Evolutionary conservation across 2,113 vertebrate species (phyloP).

Genomic region (Enhydra lutris): DNA sequence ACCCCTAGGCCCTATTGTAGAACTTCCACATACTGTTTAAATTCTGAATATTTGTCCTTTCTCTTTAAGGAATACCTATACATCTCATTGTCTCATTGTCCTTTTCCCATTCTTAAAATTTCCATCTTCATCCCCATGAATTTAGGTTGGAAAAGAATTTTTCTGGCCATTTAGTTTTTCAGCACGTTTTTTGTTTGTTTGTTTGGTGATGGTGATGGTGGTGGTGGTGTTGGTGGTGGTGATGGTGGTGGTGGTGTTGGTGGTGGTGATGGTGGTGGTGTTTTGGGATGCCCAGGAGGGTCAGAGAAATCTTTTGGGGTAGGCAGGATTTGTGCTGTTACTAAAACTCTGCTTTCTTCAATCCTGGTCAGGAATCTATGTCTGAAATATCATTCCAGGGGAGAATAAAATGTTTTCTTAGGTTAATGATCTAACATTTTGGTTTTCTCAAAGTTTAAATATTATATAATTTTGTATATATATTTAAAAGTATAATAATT

Average conservation of each 20-base stretch:
- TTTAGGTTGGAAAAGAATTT: neutral
- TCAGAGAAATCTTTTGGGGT: neutral
- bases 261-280: neutral
- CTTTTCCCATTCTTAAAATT: neutral
- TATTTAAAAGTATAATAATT: conserved; percentile 15
- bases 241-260: too few relatives aligned
- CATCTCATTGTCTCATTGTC: neutral
- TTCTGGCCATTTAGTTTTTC: neutral
- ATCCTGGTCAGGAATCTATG: neutral
- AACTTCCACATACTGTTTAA: neutral
- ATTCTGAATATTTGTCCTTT: neutral
- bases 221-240: too few relatives aligned
- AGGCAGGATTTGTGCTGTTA: neutral
- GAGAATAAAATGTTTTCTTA: neutral
- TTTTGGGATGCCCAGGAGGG: neutral
- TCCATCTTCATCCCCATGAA: neutral
- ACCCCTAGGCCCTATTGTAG: neutral
- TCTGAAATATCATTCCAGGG: neutral
- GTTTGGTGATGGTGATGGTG: too few relatives aligned
- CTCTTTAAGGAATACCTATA: neutral
- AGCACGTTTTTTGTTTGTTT: neutral
- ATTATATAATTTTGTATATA: neutral
- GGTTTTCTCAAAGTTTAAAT: neutral
- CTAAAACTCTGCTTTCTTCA: neutral
- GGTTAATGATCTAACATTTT: neutral